Evolutionary conservation across 2,797 vertebrate genomes (phyloP), one percentile per base, ranked within the genome.

Genomic region (Pangasius larnaudii): DNA sequence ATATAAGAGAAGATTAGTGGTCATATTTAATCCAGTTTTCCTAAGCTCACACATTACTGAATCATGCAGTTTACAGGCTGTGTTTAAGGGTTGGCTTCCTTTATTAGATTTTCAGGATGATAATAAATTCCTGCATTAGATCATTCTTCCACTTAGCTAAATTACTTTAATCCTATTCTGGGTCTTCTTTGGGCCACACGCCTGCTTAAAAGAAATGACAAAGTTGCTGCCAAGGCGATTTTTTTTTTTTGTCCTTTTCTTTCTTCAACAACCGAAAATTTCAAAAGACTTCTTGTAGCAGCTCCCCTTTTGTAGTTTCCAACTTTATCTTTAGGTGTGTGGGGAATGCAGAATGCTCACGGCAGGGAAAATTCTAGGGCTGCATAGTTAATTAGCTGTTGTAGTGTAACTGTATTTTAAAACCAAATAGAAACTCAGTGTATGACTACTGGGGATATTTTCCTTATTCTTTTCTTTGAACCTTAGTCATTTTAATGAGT

Each of bases 51-150:
- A 82, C 83, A 19, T 61, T 61, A 65, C 63, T 61, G 3, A 56
- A 58, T 49, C 39, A 69, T n/a, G 46, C 61, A 59, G 80, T 85
- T 88, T 86, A 82, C 81, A 88, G 91, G 63, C 89, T 90, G 81
- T 89, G 87, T 63, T 77, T 74, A 82, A 33, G 33, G 49, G 36
- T 56, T 75, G 65, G 30, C 42, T 36, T 69, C 69, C 56, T 89
- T 90, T 88, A 83, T 87, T 87, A 79, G 85, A 89, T 92, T 86
- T 87, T 61, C 86, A 85, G 42, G 74, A 86, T 88, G 83, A 91
- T 93, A 92, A 92, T 91, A 89, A 91, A 90, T 87, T 67, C 85
- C 79, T 89, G 91, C 91, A 93, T 93, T 92, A 92, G 94, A 93
- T 91, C 80, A 89, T 77, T 78, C 86, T 72, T 86, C 87, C 92